Evolutionary conservation across 2,797 vertebrate genomes (phyloP).

Genomic region (Phoeniculus purpureus): DNA sequence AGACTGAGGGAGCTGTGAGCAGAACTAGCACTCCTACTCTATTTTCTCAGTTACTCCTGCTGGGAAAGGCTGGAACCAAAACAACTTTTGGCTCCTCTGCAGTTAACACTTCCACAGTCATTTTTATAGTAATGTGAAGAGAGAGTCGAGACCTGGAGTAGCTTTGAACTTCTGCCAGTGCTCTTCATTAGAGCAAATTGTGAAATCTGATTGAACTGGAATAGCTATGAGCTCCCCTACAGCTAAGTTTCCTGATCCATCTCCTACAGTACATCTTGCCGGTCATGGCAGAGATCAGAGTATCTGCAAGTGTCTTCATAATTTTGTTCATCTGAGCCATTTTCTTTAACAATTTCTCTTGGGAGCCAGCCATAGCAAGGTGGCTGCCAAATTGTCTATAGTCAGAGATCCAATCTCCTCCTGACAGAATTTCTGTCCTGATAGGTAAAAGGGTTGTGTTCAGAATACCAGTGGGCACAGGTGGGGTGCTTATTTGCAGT

Average conservation of each 20-base stretch:
- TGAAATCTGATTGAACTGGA: slow-evolving; percentile 58
- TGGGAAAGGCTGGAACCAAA: slow-evolving; percentile 61
- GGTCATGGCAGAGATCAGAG: not conserved
- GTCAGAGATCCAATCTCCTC: not conserved
- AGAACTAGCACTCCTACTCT: slow-evolving; percentile 50
- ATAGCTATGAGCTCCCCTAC: slow-evolving; percentile 59
- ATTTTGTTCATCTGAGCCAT: slow-evolving; percentile 14
- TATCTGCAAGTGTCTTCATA: not conserved
- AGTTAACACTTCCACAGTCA: slow-evolving; percentile 59
- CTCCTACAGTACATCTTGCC: not conserved
- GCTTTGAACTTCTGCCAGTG: slow-evolving; percentile 60
- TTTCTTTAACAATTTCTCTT: slow-evolving; percentile 1
- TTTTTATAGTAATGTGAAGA: slow-evolving; percentile 60
- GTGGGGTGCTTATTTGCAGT: not conserved
- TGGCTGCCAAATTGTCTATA: slow-evolving; percentile 32
- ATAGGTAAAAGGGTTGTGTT: not conserved
- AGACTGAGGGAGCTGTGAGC: slow-evolving; percentile 33
- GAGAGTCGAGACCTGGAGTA: slow-evolving; percentile 54
- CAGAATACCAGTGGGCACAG: not conserved
- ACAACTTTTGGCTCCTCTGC: slow-evolving; percentile 63
- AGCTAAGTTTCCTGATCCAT: slow-evolving; percentile 26
- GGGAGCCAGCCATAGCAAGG: slow-evolving; percentile 3
- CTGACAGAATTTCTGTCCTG: not conserved
- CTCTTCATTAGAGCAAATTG: slow-evolving; percentile 66
- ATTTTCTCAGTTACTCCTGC: slow-evolving; percentile 57